Percentiles rank a stretch among this genome's conserved stretches.
Conservation (phyloP, 2,113 vertebrate species). For the Atlantisia rogersi region DNA sequence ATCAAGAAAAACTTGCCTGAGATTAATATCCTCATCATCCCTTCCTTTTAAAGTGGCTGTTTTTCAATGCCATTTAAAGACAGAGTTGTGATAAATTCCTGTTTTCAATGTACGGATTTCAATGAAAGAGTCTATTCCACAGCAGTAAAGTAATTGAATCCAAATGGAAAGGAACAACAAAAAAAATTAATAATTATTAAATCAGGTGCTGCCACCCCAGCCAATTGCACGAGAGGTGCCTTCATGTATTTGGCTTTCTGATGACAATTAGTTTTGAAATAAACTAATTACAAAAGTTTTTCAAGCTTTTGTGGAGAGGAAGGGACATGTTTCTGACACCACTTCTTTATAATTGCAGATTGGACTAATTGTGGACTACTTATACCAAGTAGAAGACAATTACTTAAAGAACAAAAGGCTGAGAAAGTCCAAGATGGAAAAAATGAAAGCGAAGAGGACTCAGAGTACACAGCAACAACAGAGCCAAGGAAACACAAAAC, state of each 20-base stretch:
- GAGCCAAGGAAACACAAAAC: not conserved
- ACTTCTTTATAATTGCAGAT: slow-evolving; percentile 63
- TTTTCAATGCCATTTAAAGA: slow-evolving; percentile 71
- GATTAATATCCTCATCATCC: slow-evolving; percentile 68
- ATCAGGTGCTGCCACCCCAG: not conserved
- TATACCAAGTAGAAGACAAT: slow-evolving; percentile 73
- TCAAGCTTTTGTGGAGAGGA: not conserved
- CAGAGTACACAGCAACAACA: slow-evolving; percentile 29
- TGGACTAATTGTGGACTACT: slow-evolving; percentile 75
- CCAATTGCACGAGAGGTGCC: not conserved
- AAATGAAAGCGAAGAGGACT: slow-evolving; percentile 58
- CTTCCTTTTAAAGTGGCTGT: slow-evolving; percentile 70
- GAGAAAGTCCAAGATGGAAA: slow-evolving; percentile 57
- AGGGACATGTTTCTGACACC: not conserved
- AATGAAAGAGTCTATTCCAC: slow-evolving; percentile 49
- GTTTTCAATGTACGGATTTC: slow-evolving; percentile 8
- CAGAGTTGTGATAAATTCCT: slow-evolving; percentile 56
- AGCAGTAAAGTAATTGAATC: slow-evolving; percentile 29
- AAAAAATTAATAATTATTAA: not conserved
- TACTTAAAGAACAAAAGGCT: slow-evolving; percentile 73
- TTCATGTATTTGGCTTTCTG: not conserved
- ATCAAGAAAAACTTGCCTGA: slow-evolving; percentile 48
- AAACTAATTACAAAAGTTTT: not conserved
- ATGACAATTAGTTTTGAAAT: not conserved
- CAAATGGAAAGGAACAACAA: slow-evolving; percentile 1